Conservation (phyloP, 2,797 vertebrate genomes). For the Neopelma chrysocephalum region DNA sequence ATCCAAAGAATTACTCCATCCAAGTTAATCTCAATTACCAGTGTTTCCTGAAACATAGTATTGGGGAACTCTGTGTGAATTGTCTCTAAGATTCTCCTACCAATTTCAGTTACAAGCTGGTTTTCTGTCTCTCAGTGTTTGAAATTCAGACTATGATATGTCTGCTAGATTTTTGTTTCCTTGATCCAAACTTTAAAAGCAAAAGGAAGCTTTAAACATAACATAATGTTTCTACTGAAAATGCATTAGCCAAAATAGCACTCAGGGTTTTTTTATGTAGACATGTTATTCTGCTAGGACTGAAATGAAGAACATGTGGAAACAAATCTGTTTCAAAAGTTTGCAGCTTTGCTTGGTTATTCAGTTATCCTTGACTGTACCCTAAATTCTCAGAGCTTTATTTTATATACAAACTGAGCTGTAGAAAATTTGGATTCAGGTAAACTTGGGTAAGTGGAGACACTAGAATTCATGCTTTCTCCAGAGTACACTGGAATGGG, state of each 20-base stretch:
- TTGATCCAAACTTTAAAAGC: slow-evolving; percentile 6
- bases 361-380: neutral
- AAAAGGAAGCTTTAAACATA: neutral
- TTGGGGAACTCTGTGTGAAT: neutral
- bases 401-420: neutral
- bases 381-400: neutral
- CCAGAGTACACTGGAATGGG: neutral
- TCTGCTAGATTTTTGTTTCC: neutral
- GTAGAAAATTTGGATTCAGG: neutral
- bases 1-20: neutral
- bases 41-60: neutral
- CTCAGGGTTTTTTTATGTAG: neutral
- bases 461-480: neutral
- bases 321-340: neutral
- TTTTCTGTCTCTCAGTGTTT: neutral
- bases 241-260: slow-evolving; percentile 14
- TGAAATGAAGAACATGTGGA: slow-evolving; percentile 2
- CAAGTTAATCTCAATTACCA: neutral
- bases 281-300: neutral
- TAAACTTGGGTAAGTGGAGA: neutral
- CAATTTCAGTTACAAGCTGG: neutral
- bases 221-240: neutral
- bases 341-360: neutral
- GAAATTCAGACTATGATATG: neutral
- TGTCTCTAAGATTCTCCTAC: neutral